Conservation (phyloP, 2,113 vertebrate genomes). For the Phyllostomus discolor region DNA sequence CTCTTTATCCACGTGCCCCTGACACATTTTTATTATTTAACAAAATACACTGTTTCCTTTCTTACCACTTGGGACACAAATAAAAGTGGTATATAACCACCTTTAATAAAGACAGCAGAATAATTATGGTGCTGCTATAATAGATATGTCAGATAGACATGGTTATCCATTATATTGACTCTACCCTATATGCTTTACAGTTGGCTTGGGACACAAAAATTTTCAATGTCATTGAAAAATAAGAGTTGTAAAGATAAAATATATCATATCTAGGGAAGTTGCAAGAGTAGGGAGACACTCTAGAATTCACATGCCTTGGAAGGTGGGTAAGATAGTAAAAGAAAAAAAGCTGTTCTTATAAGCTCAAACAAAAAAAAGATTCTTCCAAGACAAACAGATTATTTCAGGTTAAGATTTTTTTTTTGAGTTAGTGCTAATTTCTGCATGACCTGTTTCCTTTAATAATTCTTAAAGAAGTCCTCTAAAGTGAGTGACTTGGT, state of each 20-base stretch:
- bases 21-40: constrained; percentile 46
- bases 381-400: constrained; percentile 41
- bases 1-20: background rate
- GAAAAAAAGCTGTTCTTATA: background rate
- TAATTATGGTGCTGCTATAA: constrained; percentile 6
- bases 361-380: constrained; percentile 31
- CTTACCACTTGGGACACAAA: background rate
- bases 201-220: constrained; percentile 22
- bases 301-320: constrained; percentile 30
- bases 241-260: constrained; percentile 19
- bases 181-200: background rate
- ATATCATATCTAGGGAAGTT: constrained; percentile 24
- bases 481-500: constrained; percentile 69
- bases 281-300: background rate
- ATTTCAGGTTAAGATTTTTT: background rate
- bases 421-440: constrained; percentile 36
- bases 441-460: background rate
- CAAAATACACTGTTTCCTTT: constrained; percentile 41
- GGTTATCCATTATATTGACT: background rate
- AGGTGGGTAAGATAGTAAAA: background rate
- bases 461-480: constrained; percentile 56
- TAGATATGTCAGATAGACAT: background rate
- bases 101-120: constrained; percentile 40
- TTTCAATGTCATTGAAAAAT: constrained; percentile 34
- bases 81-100: background rate